These are phyloP conservation scores for Rhodophaea formosa DNA, from an alignment of 2,888 invertebrate genomes.

Conservation along the genomic window DNA sequence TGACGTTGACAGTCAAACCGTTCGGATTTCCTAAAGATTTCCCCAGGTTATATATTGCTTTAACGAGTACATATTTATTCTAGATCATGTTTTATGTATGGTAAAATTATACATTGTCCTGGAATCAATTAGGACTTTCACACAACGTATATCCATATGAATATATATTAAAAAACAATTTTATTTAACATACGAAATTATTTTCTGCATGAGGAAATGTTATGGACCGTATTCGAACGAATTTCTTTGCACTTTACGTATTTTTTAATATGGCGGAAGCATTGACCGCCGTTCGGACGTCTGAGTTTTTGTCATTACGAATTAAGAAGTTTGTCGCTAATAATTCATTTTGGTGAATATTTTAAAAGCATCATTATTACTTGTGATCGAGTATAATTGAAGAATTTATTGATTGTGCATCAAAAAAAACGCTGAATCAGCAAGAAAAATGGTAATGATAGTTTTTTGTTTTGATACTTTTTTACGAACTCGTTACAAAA, in stretches of 20 bases:
- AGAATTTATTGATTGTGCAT: slow-evolving; percentile 1
- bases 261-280: slow-evolving; percentile 80
- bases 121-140: no score
- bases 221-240: slow-evolving; percentile 42
- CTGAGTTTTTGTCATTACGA: slow-evolving; percentile 57
- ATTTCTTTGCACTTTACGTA: slow-evolving; percentile 63
- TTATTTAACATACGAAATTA: neutral
- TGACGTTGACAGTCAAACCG: no score
- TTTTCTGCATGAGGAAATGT: neutral
- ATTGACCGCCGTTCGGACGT: slow-evolving; percentile 76
- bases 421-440: slow-evolving; percentile 38
- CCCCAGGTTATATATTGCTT: no score
- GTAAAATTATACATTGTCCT: no score
- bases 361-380: slow-evolving; percentile 29
- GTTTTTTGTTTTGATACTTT: slow-evolving; percentile 83
- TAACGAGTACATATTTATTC: no score
- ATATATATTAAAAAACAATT: neutral
- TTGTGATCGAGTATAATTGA: slow-evolving; percentile 1
- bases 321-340: slow-evolving; percentile 47
- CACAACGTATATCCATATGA: neutral
- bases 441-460: slow-evolving; percentile 79
- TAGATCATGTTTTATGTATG: no score
- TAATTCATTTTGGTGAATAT: slow-evolving; percentile 50
- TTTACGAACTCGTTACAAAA: slow-evolving; percentile 68
- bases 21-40: no score